Conservation (phyloP, 2,797 vertebrate species). For the Lepilemur ruficaudatus region DNA sequence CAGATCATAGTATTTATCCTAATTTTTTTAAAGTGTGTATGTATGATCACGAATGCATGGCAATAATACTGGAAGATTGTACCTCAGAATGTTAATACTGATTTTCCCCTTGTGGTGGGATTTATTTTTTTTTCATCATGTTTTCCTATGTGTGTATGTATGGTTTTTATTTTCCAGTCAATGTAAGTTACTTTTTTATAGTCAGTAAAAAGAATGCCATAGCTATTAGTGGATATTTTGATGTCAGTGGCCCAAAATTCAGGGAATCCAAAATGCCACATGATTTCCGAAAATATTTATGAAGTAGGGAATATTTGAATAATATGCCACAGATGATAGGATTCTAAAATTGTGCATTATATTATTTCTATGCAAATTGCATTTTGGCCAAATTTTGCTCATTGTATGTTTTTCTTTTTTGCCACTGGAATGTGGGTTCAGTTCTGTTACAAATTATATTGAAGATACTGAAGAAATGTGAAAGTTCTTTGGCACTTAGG, state of each 20-base stretch:
- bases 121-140: background rate
- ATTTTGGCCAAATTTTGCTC: conserved; percentile 43
- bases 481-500: background rate
- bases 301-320: conserved; percentile 29
- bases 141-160: background rate
- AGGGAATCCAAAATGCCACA: background rate
- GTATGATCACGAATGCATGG: background rate
- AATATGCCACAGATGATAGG: background rate
- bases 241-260: background rate
- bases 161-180: conserved; percentile 35
- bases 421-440: background rate
- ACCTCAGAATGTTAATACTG: background rate
- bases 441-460: background rate
- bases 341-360: conserved; percentile 41
- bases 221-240: background rate
- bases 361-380: conserved; percentile 28
- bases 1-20: background rate
- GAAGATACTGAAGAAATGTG: background rate
- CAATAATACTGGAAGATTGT: background rate
- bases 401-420: conserved; percentile 36
- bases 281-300: conserved; percentile 34
- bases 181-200: background rate
- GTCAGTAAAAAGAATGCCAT: background rate
- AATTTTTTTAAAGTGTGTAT: background rate
- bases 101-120: background rate